These are phyloP conservation scores for Penaeus japonicus DNA, from an alignment of 1,140 invertebrate genomes.

Conservation along the genomic window DNA sequence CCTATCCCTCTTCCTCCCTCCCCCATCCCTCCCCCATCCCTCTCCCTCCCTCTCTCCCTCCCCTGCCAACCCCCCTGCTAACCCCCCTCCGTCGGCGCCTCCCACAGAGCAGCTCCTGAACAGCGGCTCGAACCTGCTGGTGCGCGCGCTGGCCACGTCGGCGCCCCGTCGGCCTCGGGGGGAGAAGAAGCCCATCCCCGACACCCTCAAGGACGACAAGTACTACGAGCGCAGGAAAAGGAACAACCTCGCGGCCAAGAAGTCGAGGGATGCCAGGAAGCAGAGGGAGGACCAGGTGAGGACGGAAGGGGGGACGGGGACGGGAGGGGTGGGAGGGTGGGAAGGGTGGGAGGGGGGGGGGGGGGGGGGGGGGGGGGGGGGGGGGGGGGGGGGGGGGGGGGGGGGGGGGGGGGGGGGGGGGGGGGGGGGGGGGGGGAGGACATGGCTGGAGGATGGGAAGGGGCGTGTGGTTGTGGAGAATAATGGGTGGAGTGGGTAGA, in stretches of 20 bases:
- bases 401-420: too few species aligned
- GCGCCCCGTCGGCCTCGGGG: constrained; percentile 72
- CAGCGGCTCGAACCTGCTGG: constrained; percentile 56
- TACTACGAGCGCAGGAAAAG: constrained; percentile 86
- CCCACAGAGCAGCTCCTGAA: background rate
- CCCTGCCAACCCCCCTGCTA: background rate
- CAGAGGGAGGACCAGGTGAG: constrained; percentile 83
- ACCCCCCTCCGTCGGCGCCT: background rate
- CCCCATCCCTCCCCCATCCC: too few species aligned
- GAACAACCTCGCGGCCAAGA: constrained; percentile 92
- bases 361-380: too few species aligned
- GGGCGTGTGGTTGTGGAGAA: too few species aligned
- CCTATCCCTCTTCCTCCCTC: too few species aligned
- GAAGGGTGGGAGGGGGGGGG: too few species aligned
- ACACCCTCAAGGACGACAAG: constrained; percentile 86
- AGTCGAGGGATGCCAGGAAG: constrained; percentile 84
- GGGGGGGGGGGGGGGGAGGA: too few species aligned
- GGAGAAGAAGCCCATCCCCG: constrained; percentile 86
- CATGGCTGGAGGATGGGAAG: too few species aligned
- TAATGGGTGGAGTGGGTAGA: too few species aligned
- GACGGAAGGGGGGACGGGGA: constrained; percentile 45
- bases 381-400: too few species aligned
- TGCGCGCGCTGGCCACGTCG: constrained; percentile 62
- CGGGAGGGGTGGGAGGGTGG: too few species aligned
- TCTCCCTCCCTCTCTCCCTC: background rate